Evolutionary conservation across 1,140 invertebrate species (phyloP), one percentile per base, ranked within the genome.

Genomic region (Coptotermes formosanus): DNA sequence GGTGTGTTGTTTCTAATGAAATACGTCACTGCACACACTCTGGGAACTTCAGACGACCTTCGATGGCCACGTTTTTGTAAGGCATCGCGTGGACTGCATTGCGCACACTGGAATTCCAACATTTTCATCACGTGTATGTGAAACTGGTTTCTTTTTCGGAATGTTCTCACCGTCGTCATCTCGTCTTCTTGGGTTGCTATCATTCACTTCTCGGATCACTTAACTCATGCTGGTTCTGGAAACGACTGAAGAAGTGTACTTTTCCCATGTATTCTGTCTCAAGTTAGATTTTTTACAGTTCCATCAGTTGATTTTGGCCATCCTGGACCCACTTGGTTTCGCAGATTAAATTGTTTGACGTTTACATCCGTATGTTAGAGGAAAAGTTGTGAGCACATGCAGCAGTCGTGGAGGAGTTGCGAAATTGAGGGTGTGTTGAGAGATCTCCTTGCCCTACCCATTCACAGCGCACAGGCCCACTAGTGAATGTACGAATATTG

Each of bases 41-140:
- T 69, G 64, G 64, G 64, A 69, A 69, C 64, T 69, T 69, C 64
- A 69, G 64, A 69, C 64, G 64, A 69, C 64, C 64, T 69, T 69
- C 64, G 64, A 69, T 69, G 64, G 64, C 64, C 64, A 69, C n/a
- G 25, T 69, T 69, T 69, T 69, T 69, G 25, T 69, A 12, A n/a
- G n/a, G 25, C 64, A 25, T 69, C 64, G 64, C 64, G 64, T 69
- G 64, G 25, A 69, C 64, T 69, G 64, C 64, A n/a, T n/a, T 69
- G 12, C 64, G 64, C 21, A 69, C 23, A 69, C 64, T n/a, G 64
- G 64, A 69, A 69, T 69, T 69, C 64, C 25, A 30, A n/a, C 23
- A 69, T 55, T 55, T 55, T 55, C 52, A 16, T 55, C 52, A 9
- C 19, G 52, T 55, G 19, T 69, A 69, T 25, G 64, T 69, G 64